phyloP scores from a whole-genome alignment of 2,888 invertebrate genomes.

The Pheosia tremula region DNA sequence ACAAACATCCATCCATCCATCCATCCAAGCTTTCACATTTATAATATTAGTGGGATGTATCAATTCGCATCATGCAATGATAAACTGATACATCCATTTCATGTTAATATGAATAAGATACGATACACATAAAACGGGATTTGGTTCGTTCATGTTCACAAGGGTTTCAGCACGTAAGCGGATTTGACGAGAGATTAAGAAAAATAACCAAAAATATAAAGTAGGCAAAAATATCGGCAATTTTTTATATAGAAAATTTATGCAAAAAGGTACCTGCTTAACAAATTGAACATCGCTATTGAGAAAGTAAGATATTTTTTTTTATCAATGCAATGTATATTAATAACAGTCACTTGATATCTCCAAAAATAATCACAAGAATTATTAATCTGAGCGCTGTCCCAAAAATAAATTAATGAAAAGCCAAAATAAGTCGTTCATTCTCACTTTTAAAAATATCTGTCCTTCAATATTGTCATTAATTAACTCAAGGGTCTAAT shows the following conservation, averaged over 20 bases:
- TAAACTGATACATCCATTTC: background rate
- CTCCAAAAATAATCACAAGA: background rate
- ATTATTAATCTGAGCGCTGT: background rate
- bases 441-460: background rate
- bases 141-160: slow-evolving; percentile 59
- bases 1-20: too few relatives aligned
- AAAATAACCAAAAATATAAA: slow-evolving; percentile 55
- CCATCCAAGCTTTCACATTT: too few relatives aligned
- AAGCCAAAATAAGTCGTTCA: background rate
- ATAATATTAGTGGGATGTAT: too few relatives aligned
- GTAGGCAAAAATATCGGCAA: slow-evolving; percentile 40
- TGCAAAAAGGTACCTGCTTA: slow-evolving; percentile 17
- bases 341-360: background rate
- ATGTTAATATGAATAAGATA: slow-evolving; percentile 10
- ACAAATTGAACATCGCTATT: slow-evolving; percentile 44
- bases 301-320: slow-evolving; percentile 45
- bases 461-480: background rate
- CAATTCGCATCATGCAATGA: too few relatives aligned
- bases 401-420: background rate
- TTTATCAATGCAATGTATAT: slow-evolving; percentile 10
- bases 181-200: slow-evolving; percentile 63
- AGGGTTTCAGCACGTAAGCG: slow-evolving; percentile 60
- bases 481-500: background rate
- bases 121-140: slow-evolving; percentile 45
- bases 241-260: slow-evolving; percentile 34